These are phyloP conservation scores for Phyllostomus hastatus DNA, from an alignment of 2,113 vertebrate species.

Conservation along the genomic window DNA sequence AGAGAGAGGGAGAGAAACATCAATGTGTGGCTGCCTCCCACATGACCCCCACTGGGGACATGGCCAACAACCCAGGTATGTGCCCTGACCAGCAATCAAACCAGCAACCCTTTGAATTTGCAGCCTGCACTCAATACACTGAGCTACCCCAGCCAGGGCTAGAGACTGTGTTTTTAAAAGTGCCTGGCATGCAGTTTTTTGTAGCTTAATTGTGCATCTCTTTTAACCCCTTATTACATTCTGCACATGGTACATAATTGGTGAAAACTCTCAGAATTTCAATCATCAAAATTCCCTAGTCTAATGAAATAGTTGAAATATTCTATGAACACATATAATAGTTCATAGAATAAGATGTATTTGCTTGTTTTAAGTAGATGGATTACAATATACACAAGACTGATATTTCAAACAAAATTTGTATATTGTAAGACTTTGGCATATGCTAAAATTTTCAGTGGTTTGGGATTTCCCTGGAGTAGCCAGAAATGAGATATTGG, in stretches of 20 bases:
- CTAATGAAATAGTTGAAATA: background rate
- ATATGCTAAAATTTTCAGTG: slow-evolving; percentile 23
- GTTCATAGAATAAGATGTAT: background rate
- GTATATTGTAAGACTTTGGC: slow-evolving; percentile 2
- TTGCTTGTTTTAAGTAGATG: background rate
- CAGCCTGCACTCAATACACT: no score
- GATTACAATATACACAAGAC: background rate
- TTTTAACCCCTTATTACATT: background rate
- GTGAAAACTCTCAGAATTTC: background rate
- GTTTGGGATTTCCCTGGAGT: slow-evolving; percentile 49
- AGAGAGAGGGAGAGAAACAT: no score
- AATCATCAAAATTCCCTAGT: background rate
- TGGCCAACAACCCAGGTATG: no score
- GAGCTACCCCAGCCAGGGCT: background rate
- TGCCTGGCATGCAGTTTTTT: background rate
- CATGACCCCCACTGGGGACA: no score
- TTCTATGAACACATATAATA: background rate
- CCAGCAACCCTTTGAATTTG: no score
- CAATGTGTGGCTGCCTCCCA: no score
- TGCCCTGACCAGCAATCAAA: no score
- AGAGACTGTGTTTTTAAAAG: background rate
- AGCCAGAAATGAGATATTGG: slow-evolving; percentile 40
- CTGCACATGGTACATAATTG: background rate
- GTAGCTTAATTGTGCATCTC: background rate
- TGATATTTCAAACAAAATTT: background rate